phyloP scores from a whole-genome alignment of 2,888 invertebrate species.

The Augochlorella aurata region DNA sequence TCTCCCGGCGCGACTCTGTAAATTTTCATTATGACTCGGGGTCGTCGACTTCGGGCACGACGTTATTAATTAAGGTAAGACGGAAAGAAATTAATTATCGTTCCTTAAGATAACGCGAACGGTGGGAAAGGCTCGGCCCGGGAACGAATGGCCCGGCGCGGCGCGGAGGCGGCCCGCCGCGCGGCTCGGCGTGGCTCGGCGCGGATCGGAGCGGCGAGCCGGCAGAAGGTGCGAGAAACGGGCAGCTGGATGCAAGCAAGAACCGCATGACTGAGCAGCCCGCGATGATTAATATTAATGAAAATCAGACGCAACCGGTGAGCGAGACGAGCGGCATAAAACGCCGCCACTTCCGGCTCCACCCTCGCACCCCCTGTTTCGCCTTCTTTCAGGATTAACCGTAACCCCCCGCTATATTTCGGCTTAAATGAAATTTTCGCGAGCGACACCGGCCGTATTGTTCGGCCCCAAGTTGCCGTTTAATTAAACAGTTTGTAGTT shows the following conservation, averaged over 20 bases:
- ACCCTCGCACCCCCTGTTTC: background rate
- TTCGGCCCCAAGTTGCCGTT: slow-evolving; percentile 23
- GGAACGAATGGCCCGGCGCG: slow-evolving; percentile 32
- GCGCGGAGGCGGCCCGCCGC: no score
- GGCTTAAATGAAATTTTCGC: slow-evolving; percentile 39
- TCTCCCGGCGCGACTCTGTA: background rate
- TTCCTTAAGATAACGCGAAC: slow-evolving; percentile 39
- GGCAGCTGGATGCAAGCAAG: slow-evolving; percentile 49
- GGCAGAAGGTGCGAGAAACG: slow-evolving; percentile 45
- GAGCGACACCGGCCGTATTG: slow-evolving; percentile 24
- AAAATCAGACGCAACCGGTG: slow-evolving; percentile 55
- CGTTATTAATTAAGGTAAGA: slow-evolving; percentile 55
- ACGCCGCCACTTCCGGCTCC: background rate
- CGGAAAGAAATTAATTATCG: slow-evolving; percentile 58
- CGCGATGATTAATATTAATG: slow-evolving; percentile 68
- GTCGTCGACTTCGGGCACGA: slow-evolving; percentile 25
- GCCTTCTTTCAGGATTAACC: slow-evolving; percentile 42
- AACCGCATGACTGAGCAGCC: slow-evolving; percentile 61
- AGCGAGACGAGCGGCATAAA: slow-evolving; percentile 10
- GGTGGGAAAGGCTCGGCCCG: slow-evolving; percentile 4
- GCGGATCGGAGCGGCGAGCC: background rate
- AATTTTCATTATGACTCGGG: slow-evolving; percentile 36
- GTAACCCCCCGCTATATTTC: slow-evolving; percentile 30
- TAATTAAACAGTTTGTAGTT: slow-evolving; percentile 46
- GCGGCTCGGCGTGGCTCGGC: background rate